Base-by-base conservation (phyloP, 1,140 invertebrate species). In the Drosophila rufa region DNA sequence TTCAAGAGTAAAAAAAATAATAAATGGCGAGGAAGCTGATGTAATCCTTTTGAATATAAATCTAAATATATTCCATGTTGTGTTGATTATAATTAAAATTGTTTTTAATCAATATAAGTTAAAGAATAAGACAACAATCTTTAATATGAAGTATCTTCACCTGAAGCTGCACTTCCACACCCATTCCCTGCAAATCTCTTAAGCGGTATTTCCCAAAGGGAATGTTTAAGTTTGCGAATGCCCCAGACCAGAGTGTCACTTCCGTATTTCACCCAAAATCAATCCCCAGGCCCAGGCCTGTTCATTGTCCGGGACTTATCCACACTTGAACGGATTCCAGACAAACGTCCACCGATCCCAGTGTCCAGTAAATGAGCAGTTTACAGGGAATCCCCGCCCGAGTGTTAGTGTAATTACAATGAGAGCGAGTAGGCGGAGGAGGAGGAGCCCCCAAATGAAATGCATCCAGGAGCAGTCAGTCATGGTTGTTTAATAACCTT, bases 401-500 rank as follows among this genome's bases (percentile, higher is more conserved):
- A 58, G 36, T 66, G 27, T 17, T 15, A 25, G 15, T 46, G 64
- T 51, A 73, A 73, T 73, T 73, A 73, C 68, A 59, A 33, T 43
- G 36, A 15, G 30, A 25, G 17, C 17, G 51, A 4, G 30, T 6
- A 15, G 27, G 22, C 3, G 22, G 14, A 5, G 53, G 22, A 27
- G 25, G 14, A 38, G 14, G 33, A 17, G 25, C 2, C 14, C 3
- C 9, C 19, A 46, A 36, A 15, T 46, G 65, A 33, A 70, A 68
- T 69, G 64, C 65, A 70, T 46, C 33, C 48, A 47, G 15, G 8
- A n/a, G 14, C 19, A 25, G 27, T 46, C 66, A 83, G 36, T 57
- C 55, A 79, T 83, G 57, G 64, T 38, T 67, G 68, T 50, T 68
- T 70, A 78, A 79, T 79, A 57, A 60, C 70, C 70, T 60, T 66